Conservation (phyloP, 2,113 vertebrate species). For the Gymnocephalus cernua region DNA sequence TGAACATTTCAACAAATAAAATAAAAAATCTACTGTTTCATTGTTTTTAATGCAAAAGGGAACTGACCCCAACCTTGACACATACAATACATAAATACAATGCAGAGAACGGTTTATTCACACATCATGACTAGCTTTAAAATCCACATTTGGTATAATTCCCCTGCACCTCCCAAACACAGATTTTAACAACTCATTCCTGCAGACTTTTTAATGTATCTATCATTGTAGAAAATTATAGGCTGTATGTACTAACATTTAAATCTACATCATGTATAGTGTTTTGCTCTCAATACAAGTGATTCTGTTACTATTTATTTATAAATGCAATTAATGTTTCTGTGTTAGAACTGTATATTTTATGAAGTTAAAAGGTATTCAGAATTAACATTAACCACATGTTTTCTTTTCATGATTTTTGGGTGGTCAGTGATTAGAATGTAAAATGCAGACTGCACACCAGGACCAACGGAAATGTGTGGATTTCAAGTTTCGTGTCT, state of each 20-base stretch:
- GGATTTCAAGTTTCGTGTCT: slow-evolving; percentile 46
- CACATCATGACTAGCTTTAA: not conserved
- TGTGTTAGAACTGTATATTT: slow-evolving; percentile 69
- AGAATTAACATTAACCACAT: slow-evolving; percentile 20
- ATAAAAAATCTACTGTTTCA: not conserved
- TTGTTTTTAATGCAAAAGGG: slow-evolving; percentile 9
- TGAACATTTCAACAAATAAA: slow-evolving; percentile 13
- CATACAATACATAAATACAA: slow-evolving; percentile 5
- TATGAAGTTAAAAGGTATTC: slow-evolving; percentile 26
- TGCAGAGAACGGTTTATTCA: slow-evolving; percentile 7
- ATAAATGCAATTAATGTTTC: slow-evolving; percentile 61
- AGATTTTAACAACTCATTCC: slow-evolving; percentile 8
- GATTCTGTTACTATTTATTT: slow-evolving; percentile 80
- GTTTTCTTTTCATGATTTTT: slow-evolving; percentile 30
- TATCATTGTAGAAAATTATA: slow-evolving; percentile 9
- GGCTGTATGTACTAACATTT: slow-evolving; percentile 67
- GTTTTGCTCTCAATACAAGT: slow-evolving; percentile 52
- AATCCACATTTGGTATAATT: slow-evolving; percentile 12
- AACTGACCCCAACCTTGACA: not conserved
- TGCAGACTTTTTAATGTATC: slow-evolving; percentile 31
- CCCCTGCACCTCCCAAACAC: slow-evolving; percentile 17
- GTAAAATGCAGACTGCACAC: slow-evolving; percentile 13
- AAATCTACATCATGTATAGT: slow-evolving; percentile 61
- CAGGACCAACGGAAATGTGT: slow-evolving; percentile 64
- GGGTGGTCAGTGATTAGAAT: slow-evolving; percentile 26